A percentile compares a stretch with the other conserved stretches of the same genome.
These are phyloP conservation scores for Pogonomyrmex barbatus DNA, from an alignment of 1,140 invertebrate genomes.

Conservation along the genomic window DNA sequence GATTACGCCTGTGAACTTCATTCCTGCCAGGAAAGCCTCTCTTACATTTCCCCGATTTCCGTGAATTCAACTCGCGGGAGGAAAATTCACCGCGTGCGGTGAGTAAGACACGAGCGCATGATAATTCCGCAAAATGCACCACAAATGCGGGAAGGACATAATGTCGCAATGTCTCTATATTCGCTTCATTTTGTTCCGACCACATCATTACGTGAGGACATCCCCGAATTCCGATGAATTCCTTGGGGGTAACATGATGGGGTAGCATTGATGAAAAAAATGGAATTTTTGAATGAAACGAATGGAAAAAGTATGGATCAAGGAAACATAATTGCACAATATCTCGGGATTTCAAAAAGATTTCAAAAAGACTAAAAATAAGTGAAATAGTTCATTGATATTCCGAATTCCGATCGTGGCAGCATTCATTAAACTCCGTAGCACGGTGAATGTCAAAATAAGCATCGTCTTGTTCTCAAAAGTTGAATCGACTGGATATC, in stretches of 20 bases:
- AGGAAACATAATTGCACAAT: neutral
- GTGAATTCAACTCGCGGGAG: slow-evolving; percentile 31
- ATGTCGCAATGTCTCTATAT: neutral
- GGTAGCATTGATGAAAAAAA: neutral
- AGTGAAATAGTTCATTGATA: neutral
- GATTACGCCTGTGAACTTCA: neutral
- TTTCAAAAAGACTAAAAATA: neutral
- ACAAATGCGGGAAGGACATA: neutral
- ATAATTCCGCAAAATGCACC: neutral
- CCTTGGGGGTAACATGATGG: neutral
- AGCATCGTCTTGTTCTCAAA: neutral
- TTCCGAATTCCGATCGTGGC: neutral
- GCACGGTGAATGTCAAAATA: neutral
- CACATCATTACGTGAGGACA: neutral
- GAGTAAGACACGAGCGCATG: neutral
- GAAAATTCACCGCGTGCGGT: slow-evolving; percentile 1
- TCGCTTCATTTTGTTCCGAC: neutral
- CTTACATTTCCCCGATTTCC: slow-evolving; percentile 14
- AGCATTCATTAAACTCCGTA: neutral
- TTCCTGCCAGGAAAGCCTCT: neutral
- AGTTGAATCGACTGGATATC: slow-evolving; percentile 30
- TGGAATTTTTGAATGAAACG: too few relatives aligned
- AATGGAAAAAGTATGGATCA: neutral
- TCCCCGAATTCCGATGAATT: neutral
- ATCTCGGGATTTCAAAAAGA: neutral